Conservation (phyloP, 1,140 invertebrate species). For the Camponotus vicinus region DNA sequence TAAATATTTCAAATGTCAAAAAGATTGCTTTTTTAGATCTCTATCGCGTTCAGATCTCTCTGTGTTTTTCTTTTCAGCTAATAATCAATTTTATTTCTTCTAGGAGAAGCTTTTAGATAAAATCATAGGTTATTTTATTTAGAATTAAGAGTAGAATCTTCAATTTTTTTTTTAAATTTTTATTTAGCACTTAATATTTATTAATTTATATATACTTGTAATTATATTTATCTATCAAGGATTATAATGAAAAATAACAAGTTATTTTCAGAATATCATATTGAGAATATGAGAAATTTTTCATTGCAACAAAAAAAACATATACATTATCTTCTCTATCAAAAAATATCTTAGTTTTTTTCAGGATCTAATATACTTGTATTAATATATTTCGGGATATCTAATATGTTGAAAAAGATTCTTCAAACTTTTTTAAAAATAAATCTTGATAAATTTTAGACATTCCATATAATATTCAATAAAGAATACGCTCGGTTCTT, state of each 20-base stretch:
- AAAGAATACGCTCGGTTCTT: conserved; percentile 27
- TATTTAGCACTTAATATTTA: conserved; percentile 39
- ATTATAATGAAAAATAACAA: neutral
- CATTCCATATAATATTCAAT: neutral
- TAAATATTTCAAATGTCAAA: neutral
- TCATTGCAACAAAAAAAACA: too few relatives aligned
- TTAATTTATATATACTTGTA: conserved; percentile 17
- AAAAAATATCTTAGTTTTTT: too few relatives aligned
- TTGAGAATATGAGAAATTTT: too few relatives aligned
- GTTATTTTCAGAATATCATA: neutral
- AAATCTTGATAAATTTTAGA: neutral
- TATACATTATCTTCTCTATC: too few relatives aligned
- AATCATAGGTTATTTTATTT: neutral
- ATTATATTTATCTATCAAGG: conserved; percentile 4
- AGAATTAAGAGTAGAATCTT: neutral
- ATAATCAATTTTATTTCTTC: conserved; percentile 7
- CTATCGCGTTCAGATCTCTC: neutral
- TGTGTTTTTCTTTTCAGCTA: neutral
- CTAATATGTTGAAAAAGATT: neutral
- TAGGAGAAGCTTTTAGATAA: neutral
- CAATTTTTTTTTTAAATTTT: conserved; percentile 1
- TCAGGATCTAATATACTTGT: too few relatives aligned
- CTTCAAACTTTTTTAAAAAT: neutral
- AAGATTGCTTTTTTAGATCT: neutral
- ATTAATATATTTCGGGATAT: neutral